These are phyloP conservation scores for Anhinga anhinga DNA, from an alignment of 2,113 vertebrate species.

Conservation along the genomic window DNA sequence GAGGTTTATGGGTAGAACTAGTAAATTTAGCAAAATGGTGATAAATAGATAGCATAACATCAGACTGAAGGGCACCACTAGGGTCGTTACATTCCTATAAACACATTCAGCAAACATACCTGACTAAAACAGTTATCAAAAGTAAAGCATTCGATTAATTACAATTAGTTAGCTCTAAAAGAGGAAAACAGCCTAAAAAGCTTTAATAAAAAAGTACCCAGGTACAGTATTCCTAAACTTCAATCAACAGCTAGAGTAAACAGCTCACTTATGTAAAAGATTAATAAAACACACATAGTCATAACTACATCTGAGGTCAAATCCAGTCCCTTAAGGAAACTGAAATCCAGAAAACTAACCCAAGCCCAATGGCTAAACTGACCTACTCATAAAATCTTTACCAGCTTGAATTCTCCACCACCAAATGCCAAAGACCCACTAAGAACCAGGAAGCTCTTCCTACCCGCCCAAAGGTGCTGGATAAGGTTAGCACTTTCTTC, in stretches of 20 bases:
- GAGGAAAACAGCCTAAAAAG: background rate
- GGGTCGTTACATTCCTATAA: background rate
- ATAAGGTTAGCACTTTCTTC: background rate
- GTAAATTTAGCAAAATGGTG: background rate
- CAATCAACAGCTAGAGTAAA: background rate
- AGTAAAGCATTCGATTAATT: background rate
- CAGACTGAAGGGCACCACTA: background rate
- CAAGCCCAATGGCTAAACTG: background rate
- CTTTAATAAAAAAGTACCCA: background rate
- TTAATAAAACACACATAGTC: background rate
- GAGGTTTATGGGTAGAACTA: background rate
- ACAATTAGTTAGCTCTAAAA: background rate
- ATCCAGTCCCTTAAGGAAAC: background rate
- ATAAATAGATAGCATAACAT: background rate
- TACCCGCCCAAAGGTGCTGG: background rate
- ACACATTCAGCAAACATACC: background rate
- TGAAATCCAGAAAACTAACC: background rate
- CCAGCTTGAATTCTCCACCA: background rate
- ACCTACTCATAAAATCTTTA: background rate
- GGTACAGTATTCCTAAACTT: background rate
- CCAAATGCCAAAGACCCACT: background rate
- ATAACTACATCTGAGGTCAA: background rate
- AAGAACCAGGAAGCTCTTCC: background rate
- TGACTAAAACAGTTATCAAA: background rate
- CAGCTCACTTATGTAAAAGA: background rate